These are phyloP conservation scores for Strongylocentrotus purpuratus DNA, from an alignment of 35 echinoderm and acorn worm species.

Conservation along the genomic window DNA sequence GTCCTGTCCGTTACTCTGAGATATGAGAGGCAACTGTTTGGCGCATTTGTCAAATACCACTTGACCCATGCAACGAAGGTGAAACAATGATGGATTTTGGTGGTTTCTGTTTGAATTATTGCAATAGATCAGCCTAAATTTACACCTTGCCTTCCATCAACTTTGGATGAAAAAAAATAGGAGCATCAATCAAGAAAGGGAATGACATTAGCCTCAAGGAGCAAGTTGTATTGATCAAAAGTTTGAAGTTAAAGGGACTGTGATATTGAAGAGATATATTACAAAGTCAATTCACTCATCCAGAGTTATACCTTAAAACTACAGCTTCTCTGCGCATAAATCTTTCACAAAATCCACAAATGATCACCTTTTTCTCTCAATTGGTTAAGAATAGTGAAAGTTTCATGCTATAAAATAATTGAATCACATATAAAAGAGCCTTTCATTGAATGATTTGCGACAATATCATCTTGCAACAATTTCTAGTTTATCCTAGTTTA, in stretches of 20 bases:
- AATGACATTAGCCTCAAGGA: neutral
- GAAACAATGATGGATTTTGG: constrained; percentile 1
- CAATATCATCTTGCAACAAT: too few species aligned
- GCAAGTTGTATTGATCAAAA: neutral
- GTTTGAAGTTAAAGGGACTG: neutral
- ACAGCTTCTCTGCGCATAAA: too few species aligned
- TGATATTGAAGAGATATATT: neutral
- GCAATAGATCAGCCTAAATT: neutral
- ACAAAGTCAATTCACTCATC: too few species aligned
- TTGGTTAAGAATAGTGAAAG: too few species aligned
- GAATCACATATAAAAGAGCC: too few species aligned
- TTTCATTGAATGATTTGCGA: too few species aligned
- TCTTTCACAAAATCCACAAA: too few species aligned
- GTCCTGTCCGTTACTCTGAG: neutral
- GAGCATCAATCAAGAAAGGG: neutral
- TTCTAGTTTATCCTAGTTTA: too few species aligned
- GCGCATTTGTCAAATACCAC: constrained; percentile 1
- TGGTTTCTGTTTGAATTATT: constrained; percentile 19
- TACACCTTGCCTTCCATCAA: neutral
- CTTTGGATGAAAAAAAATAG: neutral
- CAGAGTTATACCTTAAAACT: too few species aligned
- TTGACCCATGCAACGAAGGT: neutral
- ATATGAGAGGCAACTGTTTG: neutral
- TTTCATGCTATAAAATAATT: too few species aligned
- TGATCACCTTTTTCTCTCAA: too few species aligned